Evolutionary conservation across 2,888 invertebrate genomes (phyloP).

Genomic region (Agrochola lota): DNA sequence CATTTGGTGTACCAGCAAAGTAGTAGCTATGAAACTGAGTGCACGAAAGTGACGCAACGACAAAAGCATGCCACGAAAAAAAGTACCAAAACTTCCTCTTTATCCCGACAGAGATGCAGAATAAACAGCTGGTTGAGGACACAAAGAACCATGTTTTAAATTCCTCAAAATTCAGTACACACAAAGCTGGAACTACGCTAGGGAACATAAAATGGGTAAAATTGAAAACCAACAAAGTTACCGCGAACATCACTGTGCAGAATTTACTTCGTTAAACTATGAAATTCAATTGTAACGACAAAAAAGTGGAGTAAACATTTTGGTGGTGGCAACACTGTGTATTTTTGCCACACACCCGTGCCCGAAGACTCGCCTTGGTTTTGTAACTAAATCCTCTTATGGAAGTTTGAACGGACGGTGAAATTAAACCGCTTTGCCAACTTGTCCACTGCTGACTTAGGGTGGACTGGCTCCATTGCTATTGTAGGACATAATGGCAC

Average conservation of each 20-base stretch:
- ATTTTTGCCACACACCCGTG: constrained; percentile 54
- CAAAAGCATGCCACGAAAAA: constrained; percentile 27
- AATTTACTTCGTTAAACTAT: constrained; percentile 61
- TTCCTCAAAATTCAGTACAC: constrained; percentile 52
- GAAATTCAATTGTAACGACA: constrained; percentile 61
- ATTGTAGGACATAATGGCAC: constrained; percentile 22
- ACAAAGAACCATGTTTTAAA: constrained; percentile 58
- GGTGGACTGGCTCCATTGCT: constrained; percentile 13
- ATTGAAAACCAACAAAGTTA: constrained; percentile 62
- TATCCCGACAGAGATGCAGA: constrained; percentile 34
- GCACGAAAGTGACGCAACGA: not conserved
- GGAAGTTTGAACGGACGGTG: constrained; percentile 71
- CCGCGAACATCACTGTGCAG: constrained; percentile 39
- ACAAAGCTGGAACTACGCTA: constrained; percentile 43
- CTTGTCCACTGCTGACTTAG: constrained; percentile 63
- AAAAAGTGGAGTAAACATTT: constrained; percentile 51
- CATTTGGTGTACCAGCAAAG: not conserved
- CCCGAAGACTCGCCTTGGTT: constrained; percentile 55
- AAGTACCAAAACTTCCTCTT: constrained; percentile 19
- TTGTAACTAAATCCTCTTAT: constrained; percentile 77
- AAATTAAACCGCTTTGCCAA: constrained; percentile 78
- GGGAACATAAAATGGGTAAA: constrained; percentile 47
- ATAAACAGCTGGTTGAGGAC: constrained; percentile 41
- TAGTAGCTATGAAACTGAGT: constrained; percentile 3
- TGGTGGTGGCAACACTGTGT: constrained; percentile 16